Percentiles rank a stretch among this genome's conserved stretches.
Conservation (phyloP, 2,888 invertebrate species). For the Junonia oenone region DNA sequence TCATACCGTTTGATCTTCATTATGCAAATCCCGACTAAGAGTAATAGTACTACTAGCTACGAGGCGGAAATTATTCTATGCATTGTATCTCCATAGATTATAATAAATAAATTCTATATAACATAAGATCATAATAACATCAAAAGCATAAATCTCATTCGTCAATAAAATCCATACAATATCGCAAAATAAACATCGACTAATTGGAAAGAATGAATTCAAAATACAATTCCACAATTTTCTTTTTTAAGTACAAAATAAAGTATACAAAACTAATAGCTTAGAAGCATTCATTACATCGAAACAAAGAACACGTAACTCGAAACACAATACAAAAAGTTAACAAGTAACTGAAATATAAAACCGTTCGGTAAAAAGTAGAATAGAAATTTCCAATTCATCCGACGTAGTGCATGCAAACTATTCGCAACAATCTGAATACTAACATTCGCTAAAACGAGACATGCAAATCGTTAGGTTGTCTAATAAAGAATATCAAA, state of each 20-base stretch:
- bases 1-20: neutral
- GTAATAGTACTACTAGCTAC: neutral
- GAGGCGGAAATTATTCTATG: neutral
- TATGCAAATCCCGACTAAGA: neutral
- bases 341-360: neutral
- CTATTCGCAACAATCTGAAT: slow-evolving; percentile 49
- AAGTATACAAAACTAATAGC: neutral
- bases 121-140: neutral
- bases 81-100: neutral
- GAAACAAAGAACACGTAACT: neutral
- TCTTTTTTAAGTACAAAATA: neutral
- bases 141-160: neutral
- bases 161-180: neutral
- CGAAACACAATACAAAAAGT: neutral
- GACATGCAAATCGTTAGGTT: slow-evolving; percentile 48
- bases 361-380: slow-evolving; percentile 1
- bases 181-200: neutral
- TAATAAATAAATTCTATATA: neutral
- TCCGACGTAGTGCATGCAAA: slow-evolving; percentile 52
- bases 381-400: slow-evolving; percentile 15
- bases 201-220: neutral
- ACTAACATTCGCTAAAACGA: slow-evolving; percentile 41
- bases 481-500: slow-evolving; percentile 14
- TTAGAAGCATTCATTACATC: neutral
- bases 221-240: neutral